Evolutionary conservation across 2,113 vertebrate genomes (phyloP), one percentile per base, ranked within the genome.

Genomic region (Pachypanchax playfairii): DNA sequence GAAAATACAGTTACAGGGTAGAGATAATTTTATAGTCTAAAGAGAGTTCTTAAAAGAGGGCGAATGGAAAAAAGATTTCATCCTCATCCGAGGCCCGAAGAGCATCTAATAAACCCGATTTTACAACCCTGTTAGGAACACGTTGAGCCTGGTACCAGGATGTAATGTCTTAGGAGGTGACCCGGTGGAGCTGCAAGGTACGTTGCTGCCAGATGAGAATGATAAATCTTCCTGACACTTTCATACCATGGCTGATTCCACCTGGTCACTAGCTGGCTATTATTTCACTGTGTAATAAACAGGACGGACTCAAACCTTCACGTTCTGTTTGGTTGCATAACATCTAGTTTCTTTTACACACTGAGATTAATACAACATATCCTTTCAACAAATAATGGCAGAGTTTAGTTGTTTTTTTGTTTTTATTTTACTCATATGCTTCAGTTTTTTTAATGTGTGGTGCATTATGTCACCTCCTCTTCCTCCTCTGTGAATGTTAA

Each of bases 401-500:
- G 18, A 21, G 15, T 26, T 36, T 11, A 18, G 15, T 55, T 42
- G 15, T 5, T 22, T 14, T 31, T 49, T 75, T 65, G 48, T 49
- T 38, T 22, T 1, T 13, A 5, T 38, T 22, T 1, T 13, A 5
- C 36, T 29, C 29, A 18, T 46, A 54, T 21, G 5, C 21, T 49
- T 14, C 53, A 52, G 65, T 73, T 46, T 78, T 75, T 70, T 65
- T 83, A 80, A 64, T 86, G 41, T 49, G 65, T 83, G 75, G 78
- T 83, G 79, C 85, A 84, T 77, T 84, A 78, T 85, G 79, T 79
- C 79, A 70, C 77, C 63, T 44, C 74, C 49, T 78, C 42, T 51
- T 77, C 74, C 64, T 79, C 84, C 79, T 73, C 57, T 54, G 75
- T 85, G 88, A 87, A 86, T 86, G 69, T 86, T 86, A 88, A 90